A percentile compares a stretch with the other conserved stretches of the same genome.
Conservation (phyloP, 2,797 vertebrate species). For the Gallirallus australis region DNA sequence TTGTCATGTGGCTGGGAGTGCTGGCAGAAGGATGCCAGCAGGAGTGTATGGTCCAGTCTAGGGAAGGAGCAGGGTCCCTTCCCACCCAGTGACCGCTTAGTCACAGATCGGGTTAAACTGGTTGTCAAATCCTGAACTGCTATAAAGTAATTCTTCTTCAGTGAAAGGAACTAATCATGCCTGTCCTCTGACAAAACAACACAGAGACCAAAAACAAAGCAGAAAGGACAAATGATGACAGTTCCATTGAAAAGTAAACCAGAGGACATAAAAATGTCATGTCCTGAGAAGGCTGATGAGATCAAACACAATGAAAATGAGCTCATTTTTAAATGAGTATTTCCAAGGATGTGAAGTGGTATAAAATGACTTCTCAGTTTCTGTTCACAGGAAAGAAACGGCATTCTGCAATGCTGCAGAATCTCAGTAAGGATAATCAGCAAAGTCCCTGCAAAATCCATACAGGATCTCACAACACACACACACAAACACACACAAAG, state of each 20-base stretch:
- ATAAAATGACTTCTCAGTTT: background rate
- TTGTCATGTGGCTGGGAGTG: background rate
- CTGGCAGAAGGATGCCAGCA: background rate
- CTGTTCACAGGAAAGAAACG: background rate
- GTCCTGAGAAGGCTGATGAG: background rate
- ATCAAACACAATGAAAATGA: background rate
- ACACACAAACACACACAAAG: too few species aligned
- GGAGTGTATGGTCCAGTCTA: background rate
- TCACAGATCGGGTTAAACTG: slow-evolving; percentile 6
- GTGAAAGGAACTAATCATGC: background rate
- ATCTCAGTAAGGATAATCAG: background rate
- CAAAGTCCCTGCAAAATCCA: background rate
- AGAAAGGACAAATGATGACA: background rate
- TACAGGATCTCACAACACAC: background rate
- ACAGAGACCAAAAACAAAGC: background rate
- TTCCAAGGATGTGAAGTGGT: background rate
- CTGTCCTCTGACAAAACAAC: background rate
- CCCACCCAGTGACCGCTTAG: background rate
- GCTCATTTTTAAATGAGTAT: background rate
- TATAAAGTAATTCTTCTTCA: slow-evolving; percentile 28
- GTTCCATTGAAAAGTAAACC: background rate
- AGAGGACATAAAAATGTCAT: background rate
- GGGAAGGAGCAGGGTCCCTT: background rate
- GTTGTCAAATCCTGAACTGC: background rate
- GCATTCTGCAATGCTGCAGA: slow-evolving; percentile 22